Evolutionary conservation across 2,797 vertebrate species (phyloP).

Genomic region (Macroramphosus scolopax): DNA sequence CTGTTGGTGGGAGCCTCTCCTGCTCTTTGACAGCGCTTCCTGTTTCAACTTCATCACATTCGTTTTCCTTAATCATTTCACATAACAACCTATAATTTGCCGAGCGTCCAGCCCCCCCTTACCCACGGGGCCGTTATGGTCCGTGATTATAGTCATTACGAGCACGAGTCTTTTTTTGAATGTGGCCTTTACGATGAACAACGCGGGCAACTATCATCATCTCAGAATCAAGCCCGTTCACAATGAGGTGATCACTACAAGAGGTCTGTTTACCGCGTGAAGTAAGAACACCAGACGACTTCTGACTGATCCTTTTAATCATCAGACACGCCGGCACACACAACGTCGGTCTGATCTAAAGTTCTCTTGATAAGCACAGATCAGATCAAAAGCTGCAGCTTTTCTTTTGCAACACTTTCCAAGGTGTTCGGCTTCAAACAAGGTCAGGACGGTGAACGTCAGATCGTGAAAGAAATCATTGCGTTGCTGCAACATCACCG

Average conservation of each 20-base stretch:
- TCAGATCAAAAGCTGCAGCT: conserved; percentile 1
- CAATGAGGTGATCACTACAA: no score
- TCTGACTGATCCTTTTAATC: no score
- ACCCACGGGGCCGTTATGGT: conserved; percentile 41
- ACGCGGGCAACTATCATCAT: conserved; percentile 42
- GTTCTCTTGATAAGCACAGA: not conserved
- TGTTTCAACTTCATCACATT: conserved; percentile 46
- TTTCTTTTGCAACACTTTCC: conserved; percentile 5
- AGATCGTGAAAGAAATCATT: conserved; percentile 22
- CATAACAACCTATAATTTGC: conserved; percentile 56
- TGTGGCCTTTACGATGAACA: conserved; percentile 49
- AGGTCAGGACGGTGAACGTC: conserved; percentile 19
- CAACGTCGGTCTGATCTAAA: conserved; percentile 4
- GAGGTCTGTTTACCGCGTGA: no score
- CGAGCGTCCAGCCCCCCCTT: conserved; percentile 49
- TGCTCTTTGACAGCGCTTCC: conserved; percentile 18
- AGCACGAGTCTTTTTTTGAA: conserved; percentile 54
- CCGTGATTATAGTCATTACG: conserved; percentile 64
- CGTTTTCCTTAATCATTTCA: conserved; percentile 54
- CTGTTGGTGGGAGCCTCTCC: conserved; percentile 18
- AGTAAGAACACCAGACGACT: conserved; percentile 31
- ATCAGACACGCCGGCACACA: no score
- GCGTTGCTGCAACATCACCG: conserved; percentile 29
- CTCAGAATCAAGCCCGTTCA: no score
- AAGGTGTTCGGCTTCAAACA: conserved; percentile 12